Percentiles rank a stretch among this genome's conserved stretches.
phyloP scores from a whole-genome alignment of 2,888 invertebrate genomes.

The Perizoma affinitatum region DNA sequence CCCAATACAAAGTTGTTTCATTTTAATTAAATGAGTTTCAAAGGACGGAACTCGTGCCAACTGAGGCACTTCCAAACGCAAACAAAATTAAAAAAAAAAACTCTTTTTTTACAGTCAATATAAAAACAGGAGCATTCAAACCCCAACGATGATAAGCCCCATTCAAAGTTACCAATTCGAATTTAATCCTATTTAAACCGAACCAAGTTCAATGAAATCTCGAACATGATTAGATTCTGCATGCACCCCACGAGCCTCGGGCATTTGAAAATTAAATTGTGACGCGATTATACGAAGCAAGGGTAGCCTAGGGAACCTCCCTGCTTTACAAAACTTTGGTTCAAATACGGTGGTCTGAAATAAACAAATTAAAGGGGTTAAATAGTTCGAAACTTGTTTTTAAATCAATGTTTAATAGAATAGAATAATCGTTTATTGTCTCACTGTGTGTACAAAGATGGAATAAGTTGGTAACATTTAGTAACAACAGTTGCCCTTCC shows the following conservation, averaged over 20 bases:
- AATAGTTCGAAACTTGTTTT: slow-evolving; percentile 22
- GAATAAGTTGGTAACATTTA: no score
- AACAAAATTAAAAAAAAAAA: slow-evolving; percentile 16
- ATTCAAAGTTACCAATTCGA: slow-evolving; percentile 21
- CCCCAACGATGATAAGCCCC: slow-evolving; percentile 13
- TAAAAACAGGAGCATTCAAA: slow-evolving; percentile 8
- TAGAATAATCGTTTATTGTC: no score
- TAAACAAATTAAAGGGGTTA: slow-evolving; percentile 9
- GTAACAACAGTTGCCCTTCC: no score
- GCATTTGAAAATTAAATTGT: slow-evolving; percentile 30
- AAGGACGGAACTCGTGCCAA: slow-evolving; percentile 2
- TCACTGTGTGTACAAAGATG: no score
- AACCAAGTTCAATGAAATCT: slow-evolving; percentile 34
- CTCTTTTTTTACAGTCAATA: slow-evolving; percentile 4
- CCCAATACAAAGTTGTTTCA: slow-evolving; percentile 17
- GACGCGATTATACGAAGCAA: slow-evolving; percentile 20
- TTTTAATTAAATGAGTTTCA: slow-evolving; percentile 8
- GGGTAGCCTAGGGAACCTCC: slow-evolving; percentile 20
- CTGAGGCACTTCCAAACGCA: background rate
- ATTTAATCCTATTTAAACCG: slow-evolving; percentile 31
- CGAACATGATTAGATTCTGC: slow-evolving; percentile 28
- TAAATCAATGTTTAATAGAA: slow-evolving; percentile 23
- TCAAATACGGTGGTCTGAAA: slow-evolving; percentile 5
- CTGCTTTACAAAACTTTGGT: slow-evolving; percentile 18
- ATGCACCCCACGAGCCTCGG: slow-evolving; percentile 26